Evolutionary conservation across 2,113 vertebrate genomes (phyloP), one percentile per base, ranked within the genome.

Genomic region (Hassar affinis): DNA sequence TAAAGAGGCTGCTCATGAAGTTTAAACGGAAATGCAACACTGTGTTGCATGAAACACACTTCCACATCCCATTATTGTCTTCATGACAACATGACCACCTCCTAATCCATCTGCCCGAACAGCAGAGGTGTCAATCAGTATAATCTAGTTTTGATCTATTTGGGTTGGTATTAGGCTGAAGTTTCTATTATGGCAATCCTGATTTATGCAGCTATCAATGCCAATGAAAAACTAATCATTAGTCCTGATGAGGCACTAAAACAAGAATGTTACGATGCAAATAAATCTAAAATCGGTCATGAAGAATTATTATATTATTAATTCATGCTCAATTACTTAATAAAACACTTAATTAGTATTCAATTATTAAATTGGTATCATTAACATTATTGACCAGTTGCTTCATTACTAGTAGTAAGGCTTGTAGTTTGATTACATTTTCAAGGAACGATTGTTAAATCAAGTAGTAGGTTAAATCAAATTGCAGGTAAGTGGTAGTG

Each of bases 1-100:
- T 94, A 94, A 93, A 93, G 90, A 90, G 81, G 49, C 90, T 92
- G 91, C 92, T 94, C 92, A 93, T 90, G 91, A 93, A 93, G 91
- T 92, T 93, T 93, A 92, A 77, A 91, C 87, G 89, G 93, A 92
- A 93, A 93, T 80, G 90, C 90, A 91, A 91, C 89, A 92, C 88
- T 79, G 89, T 88, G 87, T 86, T 87, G 88, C 87, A 89, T 92
- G 90, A 93, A 93, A 90, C 84, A 78, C 68, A 79, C 86, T 85
- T 90, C 80, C 87, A 88, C 84, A 61, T 86, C 87, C 84, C 87
- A 88, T 79, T 49, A 85, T 2, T 27, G 49, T 76, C 20, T 69
- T 75, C 61, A 47, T 71, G 64, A 56, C 78, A 80, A 59, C 38
- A 49, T 5, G 8, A 79, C 54, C 52, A 51, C 66, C 84, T 85